Percentiles rank a stretch among this genome's conserved stretches.
These are phyloP conservation scores for Oscheius sp. DNA, from an alignment of 2,888 invertebrate genomes.

Conservation along the genomic window DNA sequence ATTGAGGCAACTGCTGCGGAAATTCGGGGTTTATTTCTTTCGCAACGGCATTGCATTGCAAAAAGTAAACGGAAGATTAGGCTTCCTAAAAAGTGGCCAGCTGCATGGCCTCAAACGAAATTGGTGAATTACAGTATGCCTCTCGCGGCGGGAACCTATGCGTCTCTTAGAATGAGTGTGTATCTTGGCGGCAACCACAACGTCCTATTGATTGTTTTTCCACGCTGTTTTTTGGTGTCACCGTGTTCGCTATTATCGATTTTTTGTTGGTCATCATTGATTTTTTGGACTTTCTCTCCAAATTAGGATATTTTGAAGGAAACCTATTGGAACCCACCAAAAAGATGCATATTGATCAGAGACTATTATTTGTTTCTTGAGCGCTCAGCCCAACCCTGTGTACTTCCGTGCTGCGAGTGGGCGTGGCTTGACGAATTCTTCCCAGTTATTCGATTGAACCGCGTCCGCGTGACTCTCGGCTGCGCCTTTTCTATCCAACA, in stretches of 20 bases:
- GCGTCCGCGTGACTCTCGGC: slow-evolving; percentile 31
- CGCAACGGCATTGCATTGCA: too few relatives aligned
- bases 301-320: neutral
- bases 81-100: too few relatives aligned
- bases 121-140: neutral
- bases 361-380: slow-evolving; percentile 23
- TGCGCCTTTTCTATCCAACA: slow-evolving; percentile 26
- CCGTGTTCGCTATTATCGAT: slow-evolving; percentile 32
- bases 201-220: slow-evolving; percentile 24
- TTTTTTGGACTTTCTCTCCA: slow-evolving; percentile 31
- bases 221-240: slow-evolving; percentile 32
- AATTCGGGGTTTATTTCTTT: too few relatives aligned
- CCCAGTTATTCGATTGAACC: slow-evolving; percentile 39
- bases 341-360: slow-evolving; percentile 1
- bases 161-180: neutral
- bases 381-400: neutral
- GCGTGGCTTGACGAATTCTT: slow-evolving; percentile 42
- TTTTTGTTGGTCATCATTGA: slow-evolving; percentile 32
- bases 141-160: neutral
- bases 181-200: slow-evolving; percentile 15
- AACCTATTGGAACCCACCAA: neutral
- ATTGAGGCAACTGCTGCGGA: too few relatives aligned
- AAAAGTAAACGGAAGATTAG: too few relatives aligned
- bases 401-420: slow-evolving; percentile 27
- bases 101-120: too few relatives aligned